Conservation (phyloP, 2,113 vertebrate species). For the Vulpes ferrilata region DNA sequence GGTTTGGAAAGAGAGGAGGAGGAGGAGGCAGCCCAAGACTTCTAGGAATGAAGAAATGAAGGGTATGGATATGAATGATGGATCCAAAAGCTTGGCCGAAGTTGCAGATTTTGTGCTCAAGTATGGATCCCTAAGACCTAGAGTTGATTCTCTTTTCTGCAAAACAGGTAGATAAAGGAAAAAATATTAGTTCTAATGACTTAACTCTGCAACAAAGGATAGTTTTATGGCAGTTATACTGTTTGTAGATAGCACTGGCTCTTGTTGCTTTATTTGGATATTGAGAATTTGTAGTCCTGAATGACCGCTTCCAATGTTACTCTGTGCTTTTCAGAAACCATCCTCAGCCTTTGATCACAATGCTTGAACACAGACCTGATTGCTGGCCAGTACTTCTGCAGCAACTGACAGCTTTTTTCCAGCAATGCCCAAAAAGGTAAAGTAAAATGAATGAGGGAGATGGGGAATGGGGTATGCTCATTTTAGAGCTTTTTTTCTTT, state of each 20-base stretch:
- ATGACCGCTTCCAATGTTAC: constrained; percentile 44
- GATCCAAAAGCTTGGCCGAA: background rate
- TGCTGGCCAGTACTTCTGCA: constrained; percentile 94
- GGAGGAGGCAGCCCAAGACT: background rate
- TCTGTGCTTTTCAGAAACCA: constrained; percentile 88
- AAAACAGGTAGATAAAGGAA: background rate
- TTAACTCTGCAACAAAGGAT: background rate
- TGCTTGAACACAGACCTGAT: constrained; percentile 94
- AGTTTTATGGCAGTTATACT: background rate
- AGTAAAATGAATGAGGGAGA: background rate
- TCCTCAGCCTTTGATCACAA: constrained; percentile 95
- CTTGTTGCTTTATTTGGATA: constrained; percentile 1
- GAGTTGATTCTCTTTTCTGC: background rate
- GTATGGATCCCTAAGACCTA: background rate
- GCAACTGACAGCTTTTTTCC: constrained; percentile 91
- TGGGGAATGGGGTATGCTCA: background rate
- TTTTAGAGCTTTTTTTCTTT: background rate
- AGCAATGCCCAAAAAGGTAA: constrained; percentile 91
- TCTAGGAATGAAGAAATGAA: background rate
- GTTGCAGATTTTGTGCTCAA: background rate
- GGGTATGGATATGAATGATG: background rate
- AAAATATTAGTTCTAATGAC: background rate
- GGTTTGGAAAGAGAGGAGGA: background rate
- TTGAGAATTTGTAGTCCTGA: constrained; percentile 14
- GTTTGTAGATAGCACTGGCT: background rate